Base-by-base conservation (phyloP, 2,888 invertebrate genomes). In the Balanococcus diminutus region DNA sequence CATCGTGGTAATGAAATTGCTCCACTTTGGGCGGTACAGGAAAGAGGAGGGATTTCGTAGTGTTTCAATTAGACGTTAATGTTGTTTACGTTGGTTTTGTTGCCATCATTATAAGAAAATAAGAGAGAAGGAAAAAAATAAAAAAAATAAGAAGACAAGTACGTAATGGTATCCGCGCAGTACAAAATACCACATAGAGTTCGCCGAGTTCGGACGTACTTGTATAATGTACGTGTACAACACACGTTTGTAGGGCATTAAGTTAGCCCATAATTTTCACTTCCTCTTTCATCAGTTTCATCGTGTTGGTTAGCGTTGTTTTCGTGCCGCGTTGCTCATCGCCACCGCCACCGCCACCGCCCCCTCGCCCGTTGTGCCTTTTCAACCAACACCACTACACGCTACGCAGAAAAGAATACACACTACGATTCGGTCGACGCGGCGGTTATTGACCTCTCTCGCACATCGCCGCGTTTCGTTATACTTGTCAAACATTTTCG, bases 211-310 rank as follows among this genome's bases (percentile, higher is more conserved):
- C n/a, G n/a, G n/a, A n/a, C n/a, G n/a, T n/a, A n/a, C n/a, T 51
- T 51, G 19, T 51, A 51, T n/a, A 19, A 51, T 11, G 11, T 51
- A 51, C 51, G 51, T 51, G 51, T 51, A 51, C 8, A 19, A 51
- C 51, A 51, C 67, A 31, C 67, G 31, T 75, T 75, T 75, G 32
- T 75, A 75, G 75, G 75, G 75, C 75, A 75, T 75, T 32, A 32
- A 36, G 32, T 31, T 75, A n/a, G n/a, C 32, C 75, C 75, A 36
- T 75, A 75, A 75, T 75, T 75, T 75, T 32, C 75, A 75, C 75
- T 75, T 75, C 75, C 75, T 75, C 32, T 75, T 51, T 31, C 75
- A n/a, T n/a, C n/a, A n/a, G n/a, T n/a, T n/a, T n/a, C 6, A 67
- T n/a, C 25, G 61, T 28, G 61, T 67, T 67, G 61, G 61, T 51